A percentile compares a stretch with the other conserved stretches of the same genome.
phyloP scores from a whole-genome alignment of 2,888 invertebrate genomes.

The Tryphoninae sp. region DNA sequence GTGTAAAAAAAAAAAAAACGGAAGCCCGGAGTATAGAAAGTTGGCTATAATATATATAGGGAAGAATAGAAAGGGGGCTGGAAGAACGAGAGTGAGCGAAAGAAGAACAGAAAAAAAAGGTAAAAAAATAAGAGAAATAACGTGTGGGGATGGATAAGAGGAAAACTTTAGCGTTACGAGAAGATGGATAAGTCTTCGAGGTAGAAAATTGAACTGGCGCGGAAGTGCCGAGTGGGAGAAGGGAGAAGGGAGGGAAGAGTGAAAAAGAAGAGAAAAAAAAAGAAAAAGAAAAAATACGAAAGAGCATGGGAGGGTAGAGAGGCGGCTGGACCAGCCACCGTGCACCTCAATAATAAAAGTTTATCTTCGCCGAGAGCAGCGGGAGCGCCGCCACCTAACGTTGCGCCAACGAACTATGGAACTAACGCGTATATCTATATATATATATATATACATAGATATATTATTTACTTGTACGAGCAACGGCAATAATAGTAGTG shows the following conservation, averaged over 20 bases:
- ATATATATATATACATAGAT: too few relatives aligned
- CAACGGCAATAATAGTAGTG: slow-evolving; percentile 7
- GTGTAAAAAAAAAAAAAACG: slow-evolving; percentile 8
- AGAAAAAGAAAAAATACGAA: too few relatives aligned
- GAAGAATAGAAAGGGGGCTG: neutral
- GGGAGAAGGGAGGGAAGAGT: neutral
- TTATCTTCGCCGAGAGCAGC: slow-evolving; percentile 58
- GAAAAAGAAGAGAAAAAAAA: too few relatives aligned
- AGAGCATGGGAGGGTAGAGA: neutral
- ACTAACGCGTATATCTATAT: neutral
- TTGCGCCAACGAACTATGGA: slow-evolving; percentile 13
- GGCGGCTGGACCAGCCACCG: slow-evolving; percentile 35
- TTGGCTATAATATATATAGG: neutral
- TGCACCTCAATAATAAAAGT: slow-evolving; percentile 66
- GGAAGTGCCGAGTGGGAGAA: slow-evolving; percentile 31
- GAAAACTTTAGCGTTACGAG: slow-evolving; percentile 61
- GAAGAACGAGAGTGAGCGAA: slow-evolving; percentile 48
- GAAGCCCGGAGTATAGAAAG: neutral
- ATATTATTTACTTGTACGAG: neutral
- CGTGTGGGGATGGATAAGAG: slow-evolving; percentile 47
- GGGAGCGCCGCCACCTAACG: slow-evolving; percentile 48
- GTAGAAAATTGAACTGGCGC: slow-evolving; percentile 64
- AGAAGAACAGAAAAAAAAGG: slow-evolving; percentile 31
- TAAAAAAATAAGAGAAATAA: neutral
- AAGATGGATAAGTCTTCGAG: slow-evolving; percentile 64